Evolutionary conservation across 2,797 vertebrate genomes (phyloP).

Genomic region (Phrynocephalus guinanensis): DNA sequence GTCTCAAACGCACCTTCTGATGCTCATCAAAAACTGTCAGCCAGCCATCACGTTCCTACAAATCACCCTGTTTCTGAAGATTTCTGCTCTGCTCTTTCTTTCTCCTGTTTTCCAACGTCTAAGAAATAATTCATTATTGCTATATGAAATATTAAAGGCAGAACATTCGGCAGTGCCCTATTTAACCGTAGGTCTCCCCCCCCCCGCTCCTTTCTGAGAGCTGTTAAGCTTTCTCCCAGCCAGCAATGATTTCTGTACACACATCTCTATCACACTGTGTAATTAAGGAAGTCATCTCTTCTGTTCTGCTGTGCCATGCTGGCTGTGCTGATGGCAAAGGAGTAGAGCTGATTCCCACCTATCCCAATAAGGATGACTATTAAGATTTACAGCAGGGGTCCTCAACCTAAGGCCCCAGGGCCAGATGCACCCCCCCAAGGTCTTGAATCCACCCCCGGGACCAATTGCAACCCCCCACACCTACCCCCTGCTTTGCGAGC

Average conservation of each 20-base stretch:
- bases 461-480: no score
- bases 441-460: no score
- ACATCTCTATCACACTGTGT: not conserved
- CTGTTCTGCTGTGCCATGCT: rapidly evolving
- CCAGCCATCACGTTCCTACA: not conserved
- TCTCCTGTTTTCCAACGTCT: slow-evolving; percentile 18
- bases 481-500: no score
- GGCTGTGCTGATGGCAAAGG: not conserved
- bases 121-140: slow-evolving; percentile 37
- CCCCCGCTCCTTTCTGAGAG: not conserved
- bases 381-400: not conserved
- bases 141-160: slow-evolving; percentile 47
- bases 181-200: not conserved
- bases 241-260: not conserved
- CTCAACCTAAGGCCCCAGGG: no score
- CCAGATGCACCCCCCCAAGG: no score
- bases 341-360: not conserved
- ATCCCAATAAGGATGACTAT: not conserved
- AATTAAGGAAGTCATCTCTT: not conserved
- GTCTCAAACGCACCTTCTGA: not conserved
- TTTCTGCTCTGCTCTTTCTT: slow-evolving; percentile 20
- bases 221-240: not conserved
- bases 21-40: not conserved
- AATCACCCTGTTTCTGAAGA: not conserved
- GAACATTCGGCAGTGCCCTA: slow-evolving; percentile 8